phyloP scores from a whole-genome alignment of 2,797 vertebrate species.

The Capromys pilorides region DNA sequence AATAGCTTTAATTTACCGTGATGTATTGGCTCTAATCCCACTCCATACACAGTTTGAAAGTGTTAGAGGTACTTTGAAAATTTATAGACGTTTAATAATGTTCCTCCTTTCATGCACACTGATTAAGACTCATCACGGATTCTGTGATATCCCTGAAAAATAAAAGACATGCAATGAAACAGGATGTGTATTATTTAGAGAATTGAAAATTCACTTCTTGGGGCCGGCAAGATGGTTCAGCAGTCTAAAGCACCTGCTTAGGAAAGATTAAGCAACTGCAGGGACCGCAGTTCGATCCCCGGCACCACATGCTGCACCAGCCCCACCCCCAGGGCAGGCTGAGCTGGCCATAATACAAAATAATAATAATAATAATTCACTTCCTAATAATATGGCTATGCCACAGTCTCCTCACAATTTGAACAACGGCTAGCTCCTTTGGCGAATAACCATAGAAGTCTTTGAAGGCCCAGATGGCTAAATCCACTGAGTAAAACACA shows the following conservation, averaged over 20 bases:
- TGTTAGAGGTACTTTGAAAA: neutral
- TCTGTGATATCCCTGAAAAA: neutral
- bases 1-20: neutral
- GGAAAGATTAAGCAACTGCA: no score
- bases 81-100: neutral
- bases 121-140: fast-evolving
- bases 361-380: neutral
- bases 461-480: neutral
- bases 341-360: no score
- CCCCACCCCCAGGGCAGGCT: no score
- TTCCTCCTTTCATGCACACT: neutral
- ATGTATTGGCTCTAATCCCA: neutral
- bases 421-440: neutral
- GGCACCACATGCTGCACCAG: no score
- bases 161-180: neutral
- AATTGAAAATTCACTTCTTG: neutral
- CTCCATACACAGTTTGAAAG: neutral
- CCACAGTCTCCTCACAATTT: neutral
- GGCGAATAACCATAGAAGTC: neutral
- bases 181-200: neutral
- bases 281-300: no score
- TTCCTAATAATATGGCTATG: neutral
- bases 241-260: no score
- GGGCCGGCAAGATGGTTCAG: no score
- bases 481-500: neutral